Evolutionary conservation across 2,888 invertebrate genomes (phyloP), one percentile per base, ranked within the genome.

Genomic region (Caenorhabditis wallacei): DNA sequence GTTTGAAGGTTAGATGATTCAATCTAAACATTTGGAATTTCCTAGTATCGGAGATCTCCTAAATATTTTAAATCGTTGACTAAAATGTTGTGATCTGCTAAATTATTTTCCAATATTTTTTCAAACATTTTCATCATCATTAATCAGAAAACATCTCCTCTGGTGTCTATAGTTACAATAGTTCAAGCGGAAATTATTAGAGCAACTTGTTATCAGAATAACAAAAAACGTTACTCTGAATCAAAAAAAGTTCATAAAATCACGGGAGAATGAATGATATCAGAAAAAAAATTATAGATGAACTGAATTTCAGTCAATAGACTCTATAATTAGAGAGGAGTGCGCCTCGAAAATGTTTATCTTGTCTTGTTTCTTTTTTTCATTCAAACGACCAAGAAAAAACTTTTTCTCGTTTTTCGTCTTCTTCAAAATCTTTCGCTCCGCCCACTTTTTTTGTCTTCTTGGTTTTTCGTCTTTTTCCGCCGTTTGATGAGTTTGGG

Each of bases 261-360:
- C 54, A 54, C 40, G 37, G 20, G n/a, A 24, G 16, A 22, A 13
- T 48, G 24, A 46, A 56, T 69, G 56, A 43, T 56, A 43, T 68
- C 54, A 56, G 43, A 43, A 40, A 22, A 54, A 40, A 22, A 37
- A 30, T 22, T 8, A 46, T 22, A 18, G 40, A 35, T 35, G 40
- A 5, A 40, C 40, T 20, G 16, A 30, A 51, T 51, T 56, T 30
- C 26, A 26, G 20, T 59, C 51, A 59, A 70, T 57, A 56, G 35
- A 24, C 56, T 20, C 30, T 48, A 43, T 57, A 70, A 70, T 57
- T 57, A 22, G 18, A 46, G 16, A 16, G 16, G 2, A 20, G 35
- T n/a, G n/a, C 10, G 13, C 10, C 24, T 18, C 10, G 20, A 72
- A n/a, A 48, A 72, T 72, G 72, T 72, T 72, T 72, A 72, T 72